Evolutionary conservation across 2,888 invertebrate species (phyloP), one percentile per base, ranked within the genome.

Genomic region (Scrobipalpa atriplicella): DNA sequence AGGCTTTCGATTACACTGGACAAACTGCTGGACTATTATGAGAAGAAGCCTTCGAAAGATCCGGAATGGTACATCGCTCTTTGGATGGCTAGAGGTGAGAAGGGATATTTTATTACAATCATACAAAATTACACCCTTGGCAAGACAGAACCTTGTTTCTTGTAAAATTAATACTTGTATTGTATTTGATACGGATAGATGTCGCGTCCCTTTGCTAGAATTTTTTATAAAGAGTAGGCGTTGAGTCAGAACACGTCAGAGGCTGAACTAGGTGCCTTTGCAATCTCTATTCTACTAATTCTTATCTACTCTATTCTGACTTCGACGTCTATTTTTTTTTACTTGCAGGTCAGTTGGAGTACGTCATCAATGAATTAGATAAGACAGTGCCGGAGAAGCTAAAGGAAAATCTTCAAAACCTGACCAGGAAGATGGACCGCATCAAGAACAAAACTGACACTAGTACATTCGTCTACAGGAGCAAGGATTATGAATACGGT

Each of bases 401-500:
- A 13, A 89, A 86, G 69, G 90, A 92, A 69, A 92, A 92, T 71
- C 75, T 92, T 21, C 82, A 81, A 71, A 92, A 92, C 68, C 76
- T 92, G 21, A 90, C 92, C 0, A 78, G 86, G 51, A 79, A 84
- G 9, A 91, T 92, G 89, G 92, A 92, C 66, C 86, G 90, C 16
- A 88, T 92, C 52, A 81, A 75, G 16, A 90, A 87, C 67, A 84
- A 72, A 39, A 85, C 86, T 0, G 84, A 88, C 68, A 66, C 73
- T 16, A 64, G 71, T n/a, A 84, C 75, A 60, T 72, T 92, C 18
- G 82, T 85, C 0, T 92, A 84, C 66, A 83, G 92, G 54, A 89
- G 82, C 69, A 91, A 92, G 75, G 92, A 92, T 70, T 92, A 92
- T 69, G 89, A 92, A 81, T 92, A 92, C 69, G 91, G 92, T 92